A percentile compares a stretch with the other conserved stretches of the same genome.
phyloP scores from a whole-genome alignment of 2,113 vertebrate species.

The Austrofundulus limnaeus region DNA sequence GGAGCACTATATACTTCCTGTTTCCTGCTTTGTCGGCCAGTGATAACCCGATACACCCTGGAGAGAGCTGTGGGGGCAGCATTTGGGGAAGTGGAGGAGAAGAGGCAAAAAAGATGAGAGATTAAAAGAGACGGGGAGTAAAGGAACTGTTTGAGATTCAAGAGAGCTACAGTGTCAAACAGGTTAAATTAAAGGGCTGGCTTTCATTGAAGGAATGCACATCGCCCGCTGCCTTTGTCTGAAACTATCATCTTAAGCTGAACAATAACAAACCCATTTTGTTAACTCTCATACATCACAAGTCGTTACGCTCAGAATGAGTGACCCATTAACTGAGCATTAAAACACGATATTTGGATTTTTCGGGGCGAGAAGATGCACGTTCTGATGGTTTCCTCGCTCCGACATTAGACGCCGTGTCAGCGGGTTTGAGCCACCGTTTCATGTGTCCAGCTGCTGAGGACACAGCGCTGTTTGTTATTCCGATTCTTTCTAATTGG shows the following conservation, averaged over 20 bases:
- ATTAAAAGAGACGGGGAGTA: neutral
- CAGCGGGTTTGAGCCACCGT: constrained; percentile 23
- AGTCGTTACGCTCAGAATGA: no score
- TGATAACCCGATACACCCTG: constrained; percentile 70
- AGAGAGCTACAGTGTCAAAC: constrained; percentile 7
- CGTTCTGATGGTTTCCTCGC: neutral
- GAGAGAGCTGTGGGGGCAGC: constrained; percentile 39
- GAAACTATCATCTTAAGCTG: no score
- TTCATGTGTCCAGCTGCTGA: constrained; percentile 31
- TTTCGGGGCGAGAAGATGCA: no score
- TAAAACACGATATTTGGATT: no score
- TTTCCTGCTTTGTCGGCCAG: constrained; percentile 65
- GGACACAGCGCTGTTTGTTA: constrained; percentile 45
- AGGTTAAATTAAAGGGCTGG: constrained; percentile 4
- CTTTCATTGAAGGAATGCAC: no score
- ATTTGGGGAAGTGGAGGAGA: constrained; percentile 12
- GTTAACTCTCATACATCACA: no score
- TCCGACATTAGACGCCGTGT: constrained; percentile 23
- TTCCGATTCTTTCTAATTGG: constrained; percentile 62
- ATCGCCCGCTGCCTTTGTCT: no score
- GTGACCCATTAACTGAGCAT: no score
- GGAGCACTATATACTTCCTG: constrained; percentile 55
- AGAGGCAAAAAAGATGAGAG: constrained; percentile 19
- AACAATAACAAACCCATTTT: no score
- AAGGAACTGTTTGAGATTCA: constrained; percentile 1